A percentile compares a stretch with the other conserved stretches of the same genome.
phyloP scores from a whole-genome alignment of 1,140 invertebrate species.

The Drosophila littoralis region DNA sequence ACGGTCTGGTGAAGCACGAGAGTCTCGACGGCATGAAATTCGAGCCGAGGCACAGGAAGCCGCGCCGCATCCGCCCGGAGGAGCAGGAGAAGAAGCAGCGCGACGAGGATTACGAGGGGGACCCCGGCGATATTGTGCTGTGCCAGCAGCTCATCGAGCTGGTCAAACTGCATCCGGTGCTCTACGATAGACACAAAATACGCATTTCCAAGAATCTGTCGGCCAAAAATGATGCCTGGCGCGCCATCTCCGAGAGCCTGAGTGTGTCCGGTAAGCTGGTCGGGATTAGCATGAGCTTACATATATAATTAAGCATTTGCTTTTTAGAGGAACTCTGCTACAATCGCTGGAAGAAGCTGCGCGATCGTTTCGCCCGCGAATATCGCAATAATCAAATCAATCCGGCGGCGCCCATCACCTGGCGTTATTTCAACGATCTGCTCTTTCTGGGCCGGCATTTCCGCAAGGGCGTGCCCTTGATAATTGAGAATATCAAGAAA shows the following conservation, averaged over 20 bases:
- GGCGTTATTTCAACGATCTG: conserved; percentile 70
- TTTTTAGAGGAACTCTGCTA: conserved; percentile 69
- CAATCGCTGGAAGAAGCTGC: conserved; percentile 78
- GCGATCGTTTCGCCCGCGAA: conserved; percentile 75
- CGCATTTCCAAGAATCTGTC: conserved; percentile 76
- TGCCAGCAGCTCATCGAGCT: conserved; percentile 70
- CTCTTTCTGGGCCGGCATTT: conserved; percentile 68
- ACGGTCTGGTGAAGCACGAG: conserved; percentile 59
- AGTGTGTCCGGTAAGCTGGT: conserved; percentile 58
- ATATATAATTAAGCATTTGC: background rate
- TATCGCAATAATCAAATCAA: conserved; percentile 73
- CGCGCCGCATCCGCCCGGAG: conserved; percentile 19
- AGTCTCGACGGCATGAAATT: conserved; percentile 65
- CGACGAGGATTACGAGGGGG: conserved; percentile 38
- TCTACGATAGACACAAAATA: conserved; percentile 73
- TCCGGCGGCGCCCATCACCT: conserved; percentile 53
- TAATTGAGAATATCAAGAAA: conserved; percentile 64
- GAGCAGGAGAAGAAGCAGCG: conserved; percentile 33
- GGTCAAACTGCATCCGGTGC: conserved; percentile 70
- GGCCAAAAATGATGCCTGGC: conserved; percentile 75
- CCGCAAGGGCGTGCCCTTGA: conserved; percentile 68
- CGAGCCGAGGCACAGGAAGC: conserved; percentile 53
- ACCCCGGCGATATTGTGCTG: conserved; percentile 48
- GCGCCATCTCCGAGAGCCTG: conserved; percentile 63
- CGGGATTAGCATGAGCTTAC: background rate